Conservation (phyloP, 2,888 invertebrate species). For the Oscheius sp. region DNA sequence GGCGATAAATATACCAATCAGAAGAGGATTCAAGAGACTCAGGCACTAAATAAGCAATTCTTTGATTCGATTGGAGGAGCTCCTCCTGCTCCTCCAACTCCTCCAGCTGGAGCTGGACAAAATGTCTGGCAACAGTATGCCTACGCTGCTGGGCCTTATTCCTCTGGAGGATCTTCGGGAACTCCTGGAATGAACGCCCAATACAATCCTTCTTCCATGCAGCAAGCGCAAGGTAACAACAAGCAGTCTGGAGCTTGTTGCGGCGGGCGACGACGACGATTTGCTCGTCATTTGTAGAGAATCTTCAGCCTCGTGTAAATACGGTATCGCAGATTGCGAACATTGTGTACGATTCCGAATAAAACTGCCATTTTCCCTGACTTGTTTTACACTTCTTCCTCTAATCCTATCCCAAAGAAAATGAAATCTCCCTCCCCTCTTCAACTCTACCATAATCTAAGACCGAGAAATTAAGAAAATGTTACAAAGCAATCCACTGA, state of each 20-base stretch:
- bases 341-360: constrained; percentile 20
- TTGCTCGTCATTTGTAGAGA: constrained; percentile 13
- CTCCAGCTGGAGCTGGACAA: constrained; percentile 51
- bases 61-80: constrained; percentile 62
- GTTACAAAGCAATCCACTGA: too few relatives aligned
- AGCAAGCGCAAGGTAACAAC: neutral
- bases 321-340: constrained; percentile 27
- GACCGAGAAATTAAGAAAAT: too few relatives aligned
- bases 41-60: constrained; percentile 59
- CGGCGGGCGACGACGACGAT: constrained; percentile 15
- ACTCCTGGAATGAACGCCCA: neutral
- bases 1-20: constrained; percentile 63
- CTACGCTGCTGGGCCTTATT: neutral
- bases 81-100: constrained; percentile 51
- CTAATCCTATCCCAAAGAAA: too few relatives aligned
- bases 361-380: constrained; percentile 19
- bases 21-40: constrained; percentile 58
- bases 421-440: neutral
- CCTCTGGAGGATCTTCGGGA: neutral
- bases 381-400: too few relatives aligned
- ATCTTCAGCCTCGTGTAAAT: neutral
- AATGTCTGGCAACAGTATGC: constrained; percentile 15
- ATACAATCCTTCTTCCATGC: too few relatives aligned
- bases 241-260: neutral
- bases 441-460: neutral